These are phyloP conservation scores for Daphoenositta chrysoptera DNA, from an alignment of 2,113 vertebrate genomes.

Conservation along the genomic window DNA sequence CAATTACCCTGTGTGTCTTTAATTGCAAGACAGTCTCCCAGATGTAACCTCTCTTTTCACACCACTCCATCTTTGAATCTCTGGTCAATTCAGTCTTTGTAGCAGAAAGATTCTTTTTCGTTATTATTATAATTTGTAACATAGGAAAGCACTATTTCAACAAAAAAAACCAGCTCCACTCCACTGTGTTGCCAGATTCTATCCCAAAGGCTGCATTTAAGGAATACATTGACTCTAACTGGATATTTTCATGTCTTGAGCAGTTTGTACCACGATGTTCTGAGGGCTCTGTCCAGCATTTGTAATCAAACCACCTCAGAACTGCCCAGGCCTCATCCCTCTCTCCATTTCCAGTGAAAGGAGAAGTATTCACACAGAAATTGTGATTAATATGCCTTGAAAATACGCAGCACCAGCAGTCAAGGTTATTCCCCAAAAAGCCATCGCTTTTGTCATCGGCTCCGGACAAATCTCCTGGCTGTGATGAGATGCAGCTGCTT, in stretches of 20 bases:
- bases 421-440: neutral
- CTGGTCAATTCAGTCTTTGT: neutral
- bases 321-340: neutral
- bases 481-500: neutral
- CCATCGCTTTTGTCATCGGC: neutral
- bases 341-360: neutral
- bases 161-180: neutral
- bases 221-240: neutral
- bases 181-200: neutral
- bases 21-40: neutral
- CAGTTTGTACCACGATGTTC: rapidly evolving
- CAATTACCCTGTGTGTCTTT: rapidly evolving
- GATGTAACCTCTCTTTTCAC: neutral
- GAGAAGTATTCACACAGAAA: neutral
- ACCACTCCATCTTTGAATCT: neutral
- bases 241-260: neutral
- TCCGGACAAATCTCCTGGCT: neutral
- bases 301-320: neutral
- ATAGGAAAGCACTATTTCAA: neutral
- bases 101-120: neutral
- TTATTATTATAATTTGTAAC: neutral
- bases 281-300: neutral
- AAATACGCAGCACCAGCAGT: neutral
- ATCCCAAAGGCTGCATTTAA: neutral
- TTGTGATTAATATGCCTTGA: neutral